Percentiles rank a stretch among this genome's conserved stretches.
These are phyloP conservation scores for Eugnorisma glareosa DNA, from an alignment of 2,888 invertebrate species.

Conservation along the genomic window DNA sequence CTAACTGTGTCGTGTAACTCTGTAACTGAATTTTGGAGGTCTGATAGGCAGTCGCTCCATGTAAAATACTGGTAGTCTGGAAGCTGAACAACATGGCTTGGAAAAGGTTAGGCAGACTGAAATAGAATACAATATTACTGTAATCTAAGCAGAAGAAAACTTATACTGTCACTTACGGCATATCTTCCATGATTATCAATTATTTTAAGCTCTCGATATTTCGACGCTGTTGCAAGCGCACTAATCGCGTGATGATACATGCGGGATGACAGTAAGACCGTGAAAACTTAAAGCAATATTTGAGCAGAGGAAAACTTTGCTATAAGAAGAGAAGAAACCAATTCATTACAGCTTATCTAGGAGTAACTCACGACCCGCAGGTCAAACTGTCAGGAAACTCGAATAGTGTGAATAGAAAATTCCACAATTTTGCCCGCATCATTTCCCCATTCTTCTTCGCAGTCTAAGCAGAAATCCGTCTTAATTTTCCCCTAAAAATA, in stretches of 20 bases:
- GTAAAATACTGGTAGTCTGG: background rate
- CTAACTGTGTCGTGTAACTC: too few species aligned
- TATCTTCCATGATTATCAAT: too few species aligned
- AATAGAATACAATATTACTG: background rate
- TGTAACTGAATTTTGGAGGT: background rate
- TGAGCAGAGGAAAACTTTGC: background rate
- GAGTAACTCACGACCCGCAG: background rate
- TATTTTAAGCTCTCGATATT: too few species aligned
- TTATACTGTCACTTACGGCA: too few species aligned
- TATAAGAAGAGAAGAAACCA: conserved; percentile 5
- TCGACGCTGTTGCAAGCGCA: too few species aligned
- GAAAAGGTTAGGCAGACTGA: background rate
- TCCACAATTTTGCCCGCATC: background rate
- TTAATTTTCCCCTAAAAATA: conserved; percentile 61
- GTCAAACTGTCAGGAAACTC: background rate
- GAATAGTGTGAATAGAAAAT: conserved; percentile 9
- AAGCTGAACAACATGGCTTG: background rate
- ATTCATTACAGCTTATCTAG: conserved; percentile 24
- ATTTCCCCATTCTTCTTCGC: conserved; percentile 40
- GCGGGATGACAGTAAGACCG: too few species aligned
- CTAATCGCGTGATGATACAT: too few species aligned
- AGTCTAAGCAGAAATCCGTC: conserved; percentile 46
- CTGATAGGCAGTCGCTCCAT: background rate
- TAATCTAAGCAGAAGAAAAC: too few species aligned
- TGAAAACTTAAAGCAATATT: too few species aligned